Percentiles rank a stretch among this genome's conserved stretches.
Conservation (phyloP, 2,888 invertebrate species). For the Hofmannophila pseudospretella region DNA sequence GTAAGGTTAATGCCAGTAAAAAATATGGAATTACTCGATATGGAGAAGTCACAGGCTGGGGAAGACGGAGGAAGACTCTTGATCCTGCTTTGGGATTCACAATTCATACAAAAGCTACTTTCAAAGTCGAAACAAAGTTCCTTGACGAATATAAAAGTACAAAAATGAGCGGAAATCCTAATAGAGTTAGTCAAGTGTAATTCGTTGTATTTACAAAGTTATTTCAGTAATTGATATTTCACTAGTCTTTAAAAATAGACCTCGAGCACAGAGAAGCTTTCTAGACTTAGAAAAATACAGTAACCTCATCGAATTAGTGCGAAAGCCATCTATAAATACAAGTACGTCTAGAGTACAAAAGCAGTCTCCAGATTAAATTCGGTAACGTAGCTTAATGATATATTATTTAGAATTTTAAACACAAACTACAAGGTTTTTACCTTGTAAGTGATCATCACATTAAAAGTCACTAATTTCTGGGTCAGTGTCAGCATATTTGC, state of each 20-base stretch:
- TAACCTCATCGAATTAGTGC: slow-evolving; percentile 62
- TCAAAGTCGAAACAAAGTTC: slow-evolving; percentile 20
- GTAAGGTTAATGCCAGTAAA: slow-evolving; percentile 31
- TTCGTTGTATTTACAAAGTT: slow-evolving; percentile 50
- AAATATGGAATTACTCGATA: slow-evolving; percentile 35
- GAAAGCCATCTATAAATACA: slow-evolving; percentile 69
- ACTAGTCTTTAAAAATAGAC: slow-evolving; percentile 27
- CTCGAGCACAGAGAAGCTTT: slow-evolving; percentile 46
- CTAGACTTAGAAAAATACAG: slow-evolving; percentile 72
- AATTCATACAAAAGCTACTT: slow-evolving; percentile 33
- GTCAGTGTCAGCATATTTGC: slow-evolving; percentile 86
- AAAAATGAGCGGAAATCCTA: slow-evolving; percentile 61
- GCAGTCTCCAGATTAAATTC: slow-evolving; percentile 80
- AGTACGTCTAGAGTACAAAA: slow-evolving; percentile 72
- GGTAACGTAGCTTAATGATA: slow-evolving; percentile 76
- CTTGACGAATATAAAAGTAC: slow-evolving; percentile 67
- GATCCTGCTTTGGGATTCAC: slow-evolving; percentile 32
- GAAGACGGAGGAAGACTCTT: slow-evolving; percentile 72
- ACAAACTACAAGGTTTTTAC: slow-evolving; percentile 23
- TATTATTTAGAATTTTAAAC: slow-evolving; percentile 43
- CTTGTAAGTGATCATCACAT: slow-evolving; percentile 21
- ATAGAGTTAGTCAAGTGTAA: slow-evolving; percentile 32
- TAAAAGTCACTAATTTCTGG: slow-evolving; percentile 82
- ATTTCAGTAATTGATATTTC: slow-evolving; percentile 26
- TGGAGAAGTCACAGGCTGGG: slow-evolving; percentile 36